These are phyloP conservation scores for Drepana arcuata DNA, from an alignment of 1,140 invertebrate genomes.

Conservation along the genomic window DNA sequence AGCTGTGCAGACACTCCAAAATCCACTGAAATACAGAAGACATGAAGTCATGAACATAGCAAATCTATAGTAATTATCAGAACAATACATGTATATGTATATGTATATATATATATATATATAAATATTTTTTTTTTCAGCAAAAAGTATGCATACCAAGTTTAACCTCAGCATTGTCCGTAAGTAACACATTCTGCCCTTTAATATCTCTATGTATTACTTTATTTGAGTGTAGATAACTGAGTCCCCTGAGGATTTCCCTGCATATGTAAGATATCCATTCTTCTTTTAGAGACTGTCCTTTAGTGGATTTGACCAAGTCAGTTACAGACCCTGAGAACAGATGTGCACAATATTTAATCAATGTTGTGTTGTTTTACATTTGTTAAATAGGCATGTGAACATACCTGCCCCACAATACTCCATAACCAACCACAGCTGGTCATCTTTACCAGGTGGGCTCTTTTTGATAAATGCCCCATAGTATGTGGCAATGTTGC, in stretches of 20 bases:
- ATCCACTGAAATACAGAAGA: conserved; percentile 81
- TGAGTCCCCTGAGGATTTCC: conserved; percentile 96
- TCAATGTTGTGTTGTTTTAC: too few species aligned
- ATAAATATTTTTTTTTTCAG: too few species aligned
- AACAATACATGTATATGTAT: too few species aligned
- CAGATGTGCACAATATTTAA: too few species aligned
- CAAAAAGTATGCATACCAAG: conserved; percentile 79
- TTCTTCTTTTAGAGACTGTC: conserved; percentile 98
- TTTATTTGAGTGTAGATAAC: conserved; percentile 98
- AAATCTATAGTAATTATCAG: not conserved
- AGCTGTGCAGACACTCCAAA: conserved; percentile 99
- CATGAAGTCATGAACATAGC: not conserved
- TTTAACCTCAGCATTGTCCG: conserved; percentile 99
- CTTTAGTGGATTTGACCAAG: conserved; percentile 99
- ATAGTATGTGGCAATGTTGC: conserved; percentile 99
- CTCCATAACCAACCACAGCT: conserved; percentile 99
- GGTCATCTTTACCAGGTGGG: conserved; percentile 98
- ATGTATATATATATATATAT: too few species aligned
- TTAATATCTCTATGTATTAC: conserved; percentile 99
- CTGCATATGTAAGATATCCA: conserved; percentile 99
- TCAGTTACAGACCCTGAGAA: conserved; percentile 93
- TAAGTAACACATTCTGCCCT: conserved; percentile 99
- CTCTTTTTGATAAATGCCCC: conserved; percentile 99
- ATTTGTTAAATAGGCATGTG: too few species aligned
- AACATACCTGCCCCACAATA: conserved; percentile 96